These are phyloP conservation scores for Hypomesus transpacificus DNA, from an alignment of 2,113 vertebrate genomes.

Conservation along the genomic window DNA sequence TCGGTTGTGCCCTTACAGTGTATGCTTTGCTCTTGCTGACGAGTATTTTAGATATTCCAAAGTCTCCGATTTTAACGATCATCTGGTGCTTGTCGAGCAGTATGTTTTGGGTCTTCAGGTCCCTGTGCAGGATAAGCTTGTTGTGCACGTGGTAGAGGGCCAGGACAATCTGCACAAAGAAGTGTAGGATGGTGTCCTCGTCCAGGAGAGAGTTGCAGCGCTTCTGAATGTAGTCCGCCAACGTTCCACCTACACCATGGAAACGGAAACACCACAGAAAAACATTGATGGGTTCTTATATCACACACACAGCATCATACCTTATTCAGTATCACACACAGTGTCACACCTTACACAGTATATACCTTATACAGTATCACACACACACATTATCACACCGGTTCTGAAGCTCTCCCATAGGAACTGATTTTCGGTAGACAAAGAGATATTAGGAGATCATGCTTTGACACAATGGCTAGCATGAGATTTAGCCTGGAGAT, in stretches of 20 bases:
- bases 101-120: constrained; percentile 99
- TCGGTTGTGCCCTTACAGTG: constrained; percentile 71
- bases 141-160: constrained; percentile 95
- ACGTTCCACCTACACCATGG: constrained; percentile 80
- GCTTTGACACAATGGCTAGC: no score
- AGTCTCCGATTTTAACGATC: constrained; percentile 96
- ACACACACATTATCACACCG: no score
- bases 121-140: constrained; percentile 94
- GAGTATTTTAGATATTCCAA: constrained; percentile 98
- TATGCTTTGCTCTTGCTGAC: constrained; percentile 99
- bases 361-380: no score
- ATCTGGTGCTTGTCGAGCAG: constrained; percentile 96
- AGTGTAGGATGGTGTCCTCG: constrained; percentile 96
- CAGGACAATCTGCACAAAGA: constrained; percentile 96
- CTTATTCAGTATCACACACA: no score
- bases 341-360: background rate
- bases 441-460: no score
- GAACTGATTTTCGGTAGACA: no score
- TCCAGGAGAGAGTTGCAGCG: constrained; percentile 95
- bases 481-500: no score
- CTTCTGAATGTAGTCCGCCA: constrained; percentile 96
- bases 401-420: no score
- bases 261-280: background rate
- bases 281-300: background rate
- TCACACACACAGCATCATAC: no score